Evolutionary conservation across 2,888 invertebrate species (phyloP).

Genomic region (Phengaris alcon): DNA sequence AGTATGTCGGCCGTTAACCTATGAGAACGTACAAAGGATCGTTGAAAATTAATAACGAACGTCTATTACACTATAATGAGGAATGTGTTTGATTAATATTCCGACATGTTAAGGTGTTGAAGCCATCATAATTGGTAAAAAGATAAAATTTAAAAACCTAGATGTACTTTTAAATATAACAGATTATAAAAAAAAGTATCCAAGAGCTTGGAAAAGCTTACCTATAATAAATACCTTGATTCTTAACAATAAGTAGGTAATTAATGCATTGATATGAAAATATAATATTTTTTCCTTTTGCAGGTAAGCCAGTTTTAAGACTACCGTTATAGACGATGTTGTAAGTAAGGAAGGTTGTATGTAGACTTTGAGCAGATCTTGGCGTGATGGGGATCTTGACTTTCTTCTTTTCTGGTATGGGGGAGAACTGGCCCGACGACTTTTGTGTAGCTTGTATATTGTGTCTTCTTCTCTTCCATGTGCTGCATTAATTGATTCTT

Average conservation of each 20-base stretch:
- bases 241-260: no score
- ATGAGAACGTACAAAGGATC: neutral
- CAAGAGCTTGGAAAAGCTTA: no score
- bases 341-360: neutral
- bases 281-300: conserved; percentile 1
- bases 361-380: neutral
- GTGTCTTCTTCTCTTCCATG: no score
- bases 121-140: neutral
- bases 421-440: no score
- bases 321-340: neutral
- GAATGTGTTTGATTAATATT: neutral
- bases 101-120: neutral
- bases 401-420: no score
- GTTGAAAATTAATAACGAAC: neutral
- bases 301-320: conserved; percentile 18
- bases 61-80: neutral
- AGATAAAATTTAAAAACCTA: neutral
- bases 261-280: neutral
- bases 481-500: no score
- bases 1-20: conserved; percentile 16
- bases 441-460: no score
- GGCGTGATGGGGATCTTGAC: no score
- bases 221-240: no score
- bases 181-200: no score
- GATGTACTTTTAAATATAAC: no score